Evolutionary conservation across 2,113 vertebrate species (phyloP).

Genomic region (Hypomesus transpacificus): DNA sequence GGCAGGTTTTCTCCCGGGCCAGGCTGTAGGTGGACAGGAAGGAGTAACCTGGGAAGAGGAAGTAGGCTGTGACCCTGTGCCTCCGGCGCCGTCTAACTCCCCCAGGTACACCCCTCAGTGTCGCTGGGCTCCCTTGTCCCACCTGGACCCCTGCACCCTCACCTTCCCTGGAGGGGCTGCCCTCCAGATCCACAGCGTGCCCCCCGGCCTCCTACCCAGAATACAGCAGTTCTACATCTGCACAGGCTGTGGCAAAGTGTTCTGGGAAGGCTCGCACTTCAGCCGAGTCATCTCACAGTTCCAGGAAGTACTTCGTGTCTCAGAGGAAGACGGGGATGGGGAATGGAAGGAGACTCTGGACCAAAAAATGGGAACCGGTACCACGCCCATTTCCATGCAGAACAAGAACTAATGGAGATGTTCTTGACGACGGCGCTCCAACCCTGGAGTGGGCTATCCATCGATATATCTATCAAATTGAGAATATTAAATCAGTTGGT

Average conservation of each 20-base stretch:
- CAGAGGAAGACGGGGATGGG: conserved; percentile 6
- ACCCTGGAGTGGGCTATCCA: too few species aligned
- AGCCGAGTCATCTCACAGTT: conserved; percentile 71
- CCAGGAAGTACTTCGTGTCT: conserved; percentile 63
- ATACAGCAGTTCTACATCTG: conserved; percentile 75
- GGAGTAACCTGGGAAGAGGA: conserved; percentile 11
- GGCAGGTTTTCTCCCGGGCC: conserved; percentile 38
- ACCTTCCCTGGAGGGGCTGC: conserved; percentile 29
- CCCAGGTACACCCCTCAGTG: conserved; percentile 47
- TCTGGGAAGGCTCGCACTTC: conserved; percentile 89
- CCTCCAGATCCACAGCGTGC: conserved; percentile 72
- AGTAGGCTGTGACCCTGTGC: background rate
- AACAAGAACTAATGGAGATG: too few species aligned
- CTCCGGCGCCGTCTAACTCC: conserved; percentile 18
- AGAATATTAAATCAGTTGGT: too few species aligned
- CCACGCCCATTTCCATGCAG: too few species aligned
- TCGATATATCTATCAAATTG: too few species aligned
- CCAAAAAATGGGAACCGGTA: too few species aligned
- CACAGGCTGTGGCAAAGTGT: conserved; percentile 81
- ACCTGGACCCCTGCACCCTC: conserved; percentile 40
- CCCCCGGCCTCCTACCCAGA: conserved; percentile 64
- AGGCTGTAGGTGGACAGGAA: background rate
- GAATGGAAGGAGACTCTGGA: too few species aligned
- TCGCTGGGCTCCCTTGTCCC: conserved; percentile 46
- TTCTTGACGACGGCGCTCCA: too few species aligned